Conservation (phyloP, 2,888 invertebrate species). For the Punctoribates punctum region DNA sequence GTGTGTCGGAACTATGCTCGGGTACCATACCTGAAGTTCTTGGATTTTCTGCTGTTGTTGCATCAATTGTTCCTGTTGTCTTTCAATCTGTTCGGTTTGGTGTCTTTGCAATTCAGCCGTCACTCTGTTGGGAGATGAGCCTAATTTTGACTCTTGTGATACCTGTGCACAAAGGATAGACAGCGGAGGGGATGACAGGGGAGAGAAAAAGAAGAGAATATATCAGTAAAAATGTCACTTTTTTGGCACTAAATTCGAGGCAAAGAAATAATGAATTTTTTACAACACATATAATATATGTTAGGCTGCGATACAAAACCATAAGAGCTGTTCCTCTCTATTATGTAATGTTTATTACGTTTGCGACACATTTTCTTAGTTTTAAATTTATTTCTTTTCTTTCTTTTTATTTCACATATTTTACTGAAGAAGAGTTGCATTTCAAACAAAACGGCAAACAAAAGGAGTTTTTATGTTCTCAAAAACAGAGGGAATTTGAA, state of each 20-base stretch:
- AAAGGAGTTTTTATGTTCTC: not conserved
- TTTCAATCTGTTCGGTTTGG: constrained; percentile 30
- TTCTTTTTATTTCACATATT: not conserved
- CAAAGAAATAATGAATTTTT: constrained; percentile 14
- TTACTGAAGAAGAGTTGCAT: not conserved
- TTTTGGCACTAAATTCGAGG: constrained; percentile 15
- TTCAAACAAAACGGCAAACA: not conserved
- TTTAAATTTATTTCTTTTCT: no score
- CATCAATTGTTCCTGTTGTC: constrained; percentile 37
- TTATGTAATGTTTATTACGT: not conserved
- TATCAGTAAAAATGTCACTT: constrained; percentile 19
- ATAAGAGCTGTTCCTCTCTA: no score
- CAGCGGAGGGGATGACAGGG: not conserved
- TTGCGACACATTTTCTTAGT: not conserved
- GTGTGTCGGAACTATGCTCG: not conserved
- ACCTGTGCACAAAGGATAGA: not conserved
- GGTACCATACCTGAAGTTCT: constrained; percentile 33
- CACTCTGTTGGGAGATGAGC: not conserved
- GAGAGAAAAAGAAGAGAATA: not conserved
- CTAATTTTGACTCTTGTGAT: constrained; percentile 24
- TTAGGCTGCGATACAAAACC: no score
- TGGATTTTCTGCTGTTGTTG: constrained; percentile 35
- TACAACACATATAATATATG: not conserved
- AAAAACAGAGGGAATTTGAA: no score
- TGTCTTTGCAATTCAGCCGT: constrained; percentile 35